Evolutionary conservation across 2,113 vertebrate genomes (phyloP).

Genomic region (Leucopternis melanops): DNA sequence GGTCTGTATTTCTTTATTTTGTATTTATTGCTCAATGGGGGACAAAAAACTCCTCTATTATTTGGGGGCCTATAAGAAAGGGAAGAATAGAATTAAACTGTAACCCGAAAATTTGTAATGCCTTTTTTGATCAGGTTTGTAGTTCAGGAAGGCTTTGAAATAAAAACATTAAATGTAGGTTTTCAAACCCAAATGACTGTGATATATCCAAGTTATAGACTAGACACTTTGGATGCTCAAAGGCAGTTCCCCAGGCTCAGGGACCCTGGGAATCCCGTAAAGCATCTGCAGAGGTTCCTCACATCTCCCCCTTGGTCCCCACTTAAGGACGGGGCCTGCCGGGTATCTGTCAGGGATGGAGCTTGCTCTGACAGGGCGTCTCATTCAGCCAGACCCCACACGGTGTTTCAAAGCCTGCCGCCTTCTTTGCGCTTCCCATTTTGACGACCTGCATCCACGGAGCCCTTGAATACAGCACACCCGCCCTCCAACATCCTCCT

Average conservation of each 20-base stretch:
- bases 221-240: not conserved
- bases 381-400: not conserved
- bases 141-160: not conserved
- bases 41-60: not conserved
- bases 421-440: not conserved
- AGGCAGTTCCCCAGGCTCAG: not conserved
- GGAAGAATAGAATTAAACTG: not conserved
- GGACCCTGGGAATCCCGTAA: not conserved
- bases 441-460: not conserved
- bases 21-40: not conserved
- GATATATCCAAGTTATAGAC: not conserved
- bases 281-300: not conserved
- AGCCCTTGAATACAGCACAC: not conserved
- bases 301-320: not conserved
- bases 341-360: not conserved
- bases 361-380: not conserved
- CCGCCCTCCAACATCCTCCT: not conserved
- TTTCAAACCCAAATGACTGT: not conserved
- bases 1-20: not conserved
- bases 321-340: not conserved
- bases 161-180: not conserved
- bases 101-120: not conserved
- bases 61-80: not conserved
- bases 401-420: not conserved
- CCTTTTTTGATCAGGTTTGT: not conserved